phyloP scores from a whole-genome alignment of 2,797 vertebrate species.

The Setipinna tenuifilis region DNA sequence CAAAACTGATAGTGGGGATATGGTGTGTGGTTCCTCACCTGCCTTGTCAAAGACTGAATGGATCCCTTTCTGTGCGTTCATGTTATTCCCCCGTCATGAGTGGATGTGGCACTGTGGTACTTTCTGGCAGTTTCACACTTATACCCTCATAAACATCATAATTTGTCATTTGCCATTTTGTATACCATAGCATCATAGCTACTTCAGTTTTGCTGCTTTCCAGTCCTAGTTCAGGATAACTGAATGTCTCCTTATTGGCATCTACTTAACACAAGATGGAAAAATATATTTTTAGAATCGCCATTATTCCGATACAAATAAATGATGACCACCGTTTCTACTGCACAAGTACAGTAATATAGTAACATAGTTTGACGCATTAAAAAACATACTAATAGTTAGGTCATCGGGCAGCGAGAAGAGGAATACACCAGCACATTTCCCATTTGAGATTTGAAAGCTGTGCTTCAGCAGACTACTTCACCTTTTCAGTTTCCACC shows the following conservation, averaged over 20 bases:
- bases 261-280: too few species aligned
- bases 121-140: background rate
- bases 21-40: constrained; percentile 7
- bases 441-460: background rate
- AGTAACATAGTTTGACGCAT: background rate
- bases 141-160: background rate
- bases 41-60: background rate
- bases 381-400: background rate
- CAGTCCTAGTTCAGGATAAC: background rate
- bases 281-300: too few species aligned
- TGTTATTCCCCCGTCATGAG: background rate
- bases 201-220: background rate
- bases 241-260: too few species aligned
- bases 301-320: too few species aligned
- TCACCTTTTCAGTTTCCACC: constrained; percentile 17
- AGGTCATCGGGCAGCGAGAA: background rate
- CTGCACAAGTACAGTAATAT: background rate
- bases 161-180: background rate
- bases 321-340: too few species aligned
- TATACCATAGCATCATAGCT: background rate
- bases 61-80: background rate
- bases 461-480: background rate
- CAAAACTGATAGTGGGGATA: background rate
- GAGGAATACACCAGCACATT: background rate
- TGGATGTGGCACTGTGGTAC: background rate